These are phyloP conservation scores for Cephalopachus bancanus DNA, from an alignment of 2,797 vertebrate species.

Conservation along the genomic window DNA sequence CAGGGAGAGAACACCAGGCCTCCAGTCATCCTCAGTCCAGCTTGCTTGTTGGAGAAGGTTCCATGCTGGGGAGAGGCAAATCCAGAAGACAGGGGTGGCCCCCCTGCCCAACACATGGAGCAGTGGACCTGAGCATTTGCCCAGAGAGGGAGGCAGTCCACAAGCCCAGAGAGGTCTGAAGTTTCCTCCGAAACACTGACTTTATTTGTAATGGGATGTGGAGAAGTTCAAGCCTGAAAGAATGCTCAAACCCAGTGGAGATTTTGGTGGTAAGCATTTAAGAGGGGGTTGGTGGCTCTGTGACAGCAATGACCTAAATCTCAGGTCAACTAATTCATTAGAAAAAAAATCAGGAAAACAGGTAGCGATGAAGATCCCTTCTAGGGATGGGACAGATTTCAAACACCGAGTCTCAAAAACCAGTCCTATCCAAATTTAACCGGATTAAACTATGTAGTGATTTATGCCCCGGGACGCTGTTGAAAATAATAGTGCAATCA, in stretches of 20 bases:
- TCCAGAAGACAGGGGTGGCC: background rate
- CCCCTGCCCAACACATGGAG: background rate
- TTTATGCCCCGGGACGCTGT: background rate
- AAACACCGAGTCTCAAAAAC: background rate
- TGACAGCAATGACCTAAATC: background rate
- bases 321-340: background rate
- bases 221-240: background rate
- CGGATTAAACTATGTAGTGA: background rate
- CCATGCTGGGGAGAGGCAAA: background rate
- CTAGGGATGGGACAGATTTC: background rate
- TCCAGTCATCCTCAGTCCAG: background rate
- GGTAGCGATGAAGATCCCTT: background rate
- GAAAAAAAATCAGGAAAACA: background rate
- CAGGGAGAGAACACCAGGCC: background rate
- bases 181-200: background rate
- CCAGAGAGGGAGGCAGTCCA: background rate
- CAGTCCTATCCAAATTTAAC: background rate
- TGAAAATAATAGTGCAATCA: background rate
- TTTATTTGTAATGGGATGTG: background rate
- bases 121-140: background rate
- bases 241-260: background rate
- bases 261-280: background rate
- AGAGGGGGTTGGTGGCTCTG: background rate
- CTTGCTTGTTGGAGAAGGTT: background rate
- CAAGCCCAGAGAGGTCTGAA: background rate